Base-by-base conservation (phyloP, 2,888 invertebrate genomes). In the Tanypteryx hageni region DNA sequence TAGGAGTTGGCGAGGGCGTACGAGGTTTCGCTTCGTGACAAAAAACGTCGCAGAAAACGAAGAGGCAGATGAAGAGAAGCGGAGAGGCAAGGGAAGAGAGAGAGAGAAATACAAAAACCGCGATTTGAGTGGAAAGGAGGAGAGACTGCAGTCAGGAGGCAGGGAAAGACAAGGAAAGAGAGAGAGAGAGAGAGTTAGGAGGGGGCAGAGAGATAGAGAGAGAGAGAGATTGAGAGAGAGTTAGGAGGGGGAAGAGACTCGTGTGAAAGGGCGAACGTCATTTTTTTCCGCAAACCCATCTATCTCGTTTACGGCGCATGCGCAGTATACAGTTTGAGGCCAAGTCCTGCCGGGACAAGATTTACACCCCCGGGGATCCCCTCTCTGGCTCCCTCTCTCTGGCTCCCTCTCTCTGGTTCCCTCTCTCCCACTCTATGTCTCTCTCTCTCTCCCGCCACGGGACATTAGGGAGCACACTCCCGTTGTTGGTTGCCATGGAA, bases 241-340 rank as follows among this genome's bases (percentile, higher is more conserved):
- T n/a, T 18, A 68, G 27, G 27, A 27, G 76, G n/a, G 27, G 27
- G 27, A 27, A 27, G 27, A 13, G 76, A 76, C 22, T 22, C 27
- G 22, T 76, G 27, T 18, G 76, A 76, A 76, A 76, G 27, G 76
- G 76, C 76, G 27, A 76, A 22, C 76, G 22, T 76, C 22, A 76
- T 76, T 76, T 44, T 76, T 76, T 76, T 76, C 76, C 27, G 27
- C 76, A 76, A 76, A 13, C 76, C 76, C 76, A 27, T 76, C 76
- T 76, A 76, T 76, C 22, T 76, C 11, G 22, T 76, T 22, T 14
- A 3, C 22, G 9, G 76, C 76, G 76, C 76, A 76, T 27, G 76
- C 76, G 76, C 76, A 27, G n/a, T 68, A 22, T 44, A 3, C 44
- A 1, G 44, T 44, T 44, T 44, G 44, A 44, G 44, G 44, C 44